Percentiles rank a stretch among this genome's conserved stretches.
Conservation (phyloP, 1,140 invertebrate genomes). For the Gerris buenoi region DNA sequence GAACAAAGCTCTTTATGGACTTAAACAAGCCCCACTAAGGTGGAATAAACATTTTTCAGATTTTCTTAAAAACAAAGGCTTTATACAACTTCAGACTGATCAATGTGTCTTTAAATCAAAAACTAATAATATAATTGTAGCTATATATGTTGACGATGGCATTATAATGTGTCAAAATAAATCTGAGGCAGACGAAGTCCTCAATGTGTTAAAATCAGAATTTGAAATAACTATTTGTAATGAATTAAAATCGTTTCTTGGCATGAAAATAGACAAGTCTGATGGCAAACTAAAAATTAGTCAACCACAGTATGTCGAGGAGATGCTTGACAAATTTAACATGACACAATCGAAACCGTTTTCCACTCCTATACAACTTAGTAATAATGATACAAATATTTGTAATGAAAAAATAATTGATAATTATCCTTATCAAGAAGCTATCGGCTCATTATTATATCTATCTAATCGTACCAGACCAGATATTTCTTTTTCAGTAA, state of each 20-base stretch:
- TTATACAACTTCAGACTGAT: not conserved
- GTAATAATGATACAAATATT: not conserved
- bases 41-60: not conserved
- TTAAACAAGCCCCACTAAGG: not conserved
- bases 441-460: not conserved
- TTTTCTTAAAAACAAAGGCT: not conserved
- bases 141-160: not conserved
- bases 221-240: not conserved
- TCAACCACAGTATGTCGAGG: not conserved
- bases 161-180: not conserved
- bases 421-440: not conserved
- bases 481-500: not conserved
- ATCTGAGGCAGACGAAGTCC: not conserved
- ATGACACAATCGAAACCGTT: not conserved
- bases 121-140: not conserved
- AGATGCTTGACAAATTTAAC: not conserved
- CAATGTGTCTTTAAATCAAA: not conserved
- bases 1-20: not conserved
- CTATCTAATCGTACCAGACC: not conserved
- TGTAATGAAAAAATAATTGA: not conserved
- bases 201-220: not conserved
- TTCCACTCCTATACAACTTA: not conserved
- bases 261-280: not conserved
- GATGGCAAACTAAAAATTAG: not conserved
- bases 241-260: not conserved